phyloP scores from a whole-genome alignment of 2,888 invertebrate species.

The Rapana venosa region DNA sequence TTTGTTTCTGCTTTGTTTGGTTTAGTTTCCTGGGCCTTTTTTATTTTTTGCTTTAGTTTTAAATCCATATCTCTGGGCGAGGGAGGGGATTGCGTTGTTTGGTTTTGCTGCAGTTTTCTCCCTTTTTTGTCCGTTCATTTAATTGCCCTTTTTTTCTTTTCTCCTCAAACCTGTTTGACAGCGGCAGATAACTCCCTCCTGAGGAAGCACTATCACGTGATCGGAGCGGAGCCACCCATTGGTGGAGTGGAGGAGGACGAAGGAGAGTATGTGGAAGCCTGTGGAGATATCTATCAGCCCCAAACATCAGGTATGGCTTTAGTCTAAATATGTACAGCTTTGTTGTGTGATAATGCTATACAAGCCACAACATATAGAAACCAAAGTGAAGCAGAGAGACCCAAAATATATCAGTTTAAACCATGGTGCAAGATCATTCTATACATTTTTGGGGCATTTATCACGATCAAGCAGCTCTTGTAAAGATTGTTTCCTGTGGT shows the following conservation, averaged over 20 bases:
- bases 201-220: slow-evolving; percentile 33
- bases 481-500: too few species aligned
- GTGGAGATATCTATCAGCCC: not conserved
- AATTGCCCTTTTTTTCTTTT: not conserved
- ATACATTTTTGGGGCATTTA: too few species aligned
- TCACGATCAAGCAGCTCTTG: too few species aligned
- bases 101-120: not conserved
- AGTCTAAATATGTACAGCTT: too few species aligned
- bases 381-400: too few species aligned
- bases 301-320: not conserved
- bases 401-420: too few species aligned
- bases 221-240: slow-evolving; percentile 3
- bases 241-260: not conserved
- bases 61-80: not conserved
- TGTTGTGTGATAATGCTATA: too few species aligned
- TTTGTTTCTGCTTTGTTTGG: too few species aligned
- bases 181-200: not conserved
- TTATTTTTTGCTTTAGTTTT: too few species aligned
- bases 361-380: too few species aligned
- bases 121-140: not conserved
- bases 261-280: not conserved
- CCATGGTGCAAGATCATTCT: too few species aligned
- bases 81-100: not conserved
- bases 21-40: too few species aligned
- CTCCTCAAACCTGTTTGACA: not conserved